Evolutionary conservation across 2,113 vertebrate species (phyloP).

Genomic region (Ciconia stormi): DNA sequence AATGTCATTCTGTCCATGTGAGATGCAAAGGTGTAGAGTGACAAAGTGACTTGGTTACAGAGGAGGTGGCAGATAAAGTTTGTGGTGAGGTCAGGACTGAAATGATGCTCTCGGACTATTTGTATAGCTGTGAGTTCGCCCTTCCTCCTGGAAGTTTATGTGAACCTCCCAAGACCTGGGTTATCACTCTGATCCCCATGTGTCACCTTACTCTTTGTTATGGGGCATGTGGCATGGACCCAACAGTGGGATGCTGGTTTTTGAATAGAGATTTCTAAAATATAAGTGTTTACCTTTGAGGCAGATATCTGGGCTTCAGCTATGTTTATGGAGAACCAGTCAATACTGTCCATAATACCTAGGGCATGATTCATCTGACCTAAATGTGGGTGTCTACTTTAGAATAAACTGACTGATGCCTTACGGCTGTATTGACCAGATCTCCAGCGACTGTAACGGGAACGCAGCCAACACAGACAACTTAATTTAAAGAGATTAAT

Average conservation of each 20-base stretch:
- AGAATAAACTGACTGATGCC: constrained; percentile 30
- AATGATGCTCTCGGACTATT: not conserved
- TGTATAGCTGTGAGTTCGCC: not conserved
- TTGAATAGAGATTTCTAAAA: not conserved
- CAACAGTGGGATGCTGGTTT: not conserved
- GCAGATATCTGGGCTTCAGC: not conserved
- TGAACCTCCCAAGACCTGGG: not conserved
- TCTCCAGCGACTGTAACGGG: not conserved
- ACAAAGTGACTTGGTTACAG: not conserved
- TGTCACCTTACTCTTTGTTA: not conserved
- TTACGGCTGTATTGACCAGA: constrained; percentile 41
- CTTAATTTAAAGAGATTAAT: constrained; percentile 43
- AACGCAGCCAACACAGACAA: constrained; percentile 10
- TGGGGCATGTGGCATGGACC: not conserved
- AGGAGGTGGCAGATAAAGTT: not conserved
- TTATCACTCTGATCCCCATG: not conserved
- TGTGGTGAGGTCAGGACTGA: not conserved
- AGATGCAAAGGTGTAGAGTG: not conserved
- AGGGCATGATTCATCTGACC: constrained; percentile 8
- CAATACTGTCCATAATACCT: not conserved
- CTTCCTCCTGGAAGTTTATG: not conserved
- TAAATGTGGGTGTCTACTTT: constrained; percentile 1
- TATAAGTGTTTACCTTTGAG: not conserved
- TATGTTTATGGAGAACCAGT: not conserved
- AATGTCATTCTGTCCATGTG: not conserved